A percentile compares a stretch with the other conserved stretches of the same genome.
phyloP scores from a whole-genome alignment of 2,888 invertebrate species.

The Sminthurinus aureus region DNA sequence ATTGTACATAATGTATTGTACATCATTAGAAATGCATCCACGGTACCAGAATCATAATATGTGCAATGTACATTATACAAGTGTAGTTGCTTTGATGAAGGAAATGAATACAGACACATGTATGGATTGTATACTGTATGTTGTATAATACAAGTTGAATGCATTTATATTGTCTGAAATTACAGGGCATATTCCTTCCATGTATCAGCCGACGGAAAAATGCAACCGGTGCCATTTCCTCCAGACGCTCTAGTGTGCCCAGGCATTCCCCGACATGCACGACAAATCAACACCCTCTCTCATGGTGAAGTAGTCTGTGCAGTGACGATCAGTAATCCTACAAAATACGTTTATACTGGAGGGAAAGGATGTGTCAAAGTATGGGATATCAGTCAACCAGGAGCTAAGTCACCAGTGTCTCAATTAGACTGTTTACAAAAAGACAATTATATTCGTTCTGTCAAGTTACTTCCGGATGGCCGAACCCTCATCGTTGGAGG shows the following conservation, averaged over 20 bases:
- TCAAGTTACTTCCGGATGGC: slow-evolving; percentile 93
- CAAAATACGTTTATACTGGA: slow-evolving; percentile 95
- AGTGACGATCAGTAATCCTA: slow-evolving; percentile 87
- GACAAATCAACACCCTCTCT: slow-evolving; percentile 86
- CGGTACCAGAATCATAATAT: too few species aligned
- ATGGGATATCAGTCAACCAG: slow-evolving; percentile 79
- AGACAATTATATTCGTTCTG: slow-evolving; percentile 95
- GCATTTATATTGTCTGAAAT: slow-evolving; percentile 24
- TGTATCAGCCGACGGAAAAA: slow-evolving; percentile 85
- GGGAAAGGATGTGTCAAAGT: slow-evolving; percentile 96
- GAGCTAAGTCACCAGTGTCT: slow-evolving; percentile 79
- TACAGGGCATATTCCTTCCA: slow-evolving; percentile 88
- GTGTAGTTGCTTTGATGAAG: background rate
- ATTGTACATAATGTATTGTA: too few species aligned
- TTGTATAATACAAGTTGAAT: background rate
- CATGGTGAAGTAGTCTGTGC: slow-evolving; percentile 99
- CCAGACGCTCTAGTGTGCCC: slow-evolving; percentile 90
- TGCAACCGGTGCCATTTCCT: slow-evolving; percentile 93
- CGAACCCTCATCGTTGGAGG: slow-evolving; percentile 92
- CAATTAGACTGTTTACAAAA: slow-evolving; percentile 92
- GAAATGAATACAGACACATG: too few species aligned
- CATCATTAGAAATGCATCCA: too few species aligned
- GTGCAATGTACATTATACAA: too few species aligned
- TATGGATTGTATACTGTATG: background rate
- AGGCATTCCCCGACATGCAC: slow-evolving; percentile 91